Conservation (phyloP, 1,140 invertebrate genomes). For the Drosophila grimshawi region DNA sequence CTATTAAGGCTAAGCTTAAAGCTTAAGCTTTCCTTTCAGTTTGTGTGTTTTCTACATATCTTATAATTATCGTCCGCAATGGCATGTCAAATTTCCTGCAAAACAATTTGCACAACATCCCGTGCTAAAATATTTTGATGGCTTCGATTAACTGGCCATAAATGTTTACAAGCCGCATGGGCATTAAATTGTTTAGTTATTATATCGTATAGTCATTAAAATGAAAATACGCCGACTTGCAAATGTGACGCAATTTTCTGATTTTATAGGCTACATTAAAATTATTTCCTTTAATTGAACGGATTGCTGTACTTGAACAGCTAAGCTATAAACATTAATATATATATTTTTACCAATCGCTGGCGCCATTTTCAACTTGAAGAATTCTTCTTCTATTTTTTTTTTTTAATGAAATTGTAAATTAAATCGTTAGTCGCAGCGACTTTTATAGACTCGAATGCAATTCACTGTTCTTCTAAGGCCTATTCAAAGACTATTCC, state of each 20-base stretch:
- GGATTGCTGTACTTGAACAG: background rate
- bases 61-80: background rate
- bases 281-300: constrained; percentile 30
- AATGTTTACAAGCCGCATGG: constrained; percentile 15
- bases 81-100: background rate
- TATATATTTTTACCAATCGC: background rate
- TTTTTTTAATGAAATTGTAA: constrained; percentile 73
- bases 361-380: constrained; percentile 60
- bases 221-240: constrained; percentile 17
- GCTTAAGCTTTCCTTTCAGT: background rate
- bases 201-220: constrained; percentile 16
- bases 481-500: background rate
- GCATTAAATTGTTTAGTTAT: constrained; percentile 21
- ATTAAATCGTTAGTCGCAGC: constrained; percentile 37
- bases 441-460: constrained; percentile 54
- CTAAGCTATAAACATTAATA: constrained; percentile 1
- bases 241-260: constrained; percentile 27
- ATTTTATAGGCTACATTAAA: constrained; percentile 30
- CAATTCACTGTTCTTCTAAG: background rate
- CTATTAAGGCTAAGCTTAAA: too few species aligned
- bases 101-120: background rate
- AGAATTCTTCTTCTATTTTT: constrained; percentile 20
- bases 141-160: constrained; percentile 26
- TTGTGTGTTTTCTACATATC: too few species aligned
- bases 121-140: constrained; percentile 46